Conservation (phyloP, 2,113 vertebrate genomes). For the Petrocephalus zakoni region DNA sequence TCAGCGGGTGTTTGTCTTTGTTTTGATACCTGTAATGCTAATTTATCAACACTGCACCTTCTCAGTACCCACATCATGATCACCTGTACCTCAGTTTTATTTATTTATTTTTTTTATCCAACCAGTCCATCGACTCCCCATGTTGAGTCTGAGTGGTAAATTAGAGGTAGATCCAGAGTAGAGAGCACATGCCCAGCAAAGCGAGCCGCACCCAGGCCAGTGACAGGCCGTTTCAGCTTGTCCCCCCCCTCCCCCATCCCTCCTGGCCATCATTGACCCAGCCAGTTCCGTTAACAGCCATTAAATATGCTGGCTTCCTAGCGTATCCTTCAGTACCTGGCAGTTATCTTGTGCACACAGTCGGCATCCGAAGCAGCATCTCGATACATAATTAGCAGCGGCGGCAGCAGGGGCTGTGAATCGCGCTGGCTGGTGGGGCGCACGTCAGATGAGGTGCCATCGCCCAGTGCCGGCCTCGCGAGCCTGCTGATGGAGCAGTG, state of each 20-base stretch:
- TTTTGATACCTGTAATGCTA: background rate
- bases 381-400: conserved; percentile 16
- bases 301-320: background rate
- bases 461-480: background rate
- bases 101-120: background rate
- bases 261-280: background rate
- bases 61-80: background rate
- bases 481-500: background rate
- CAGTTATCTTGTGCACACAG: background rate
- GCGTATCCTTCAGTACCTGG: background rate
- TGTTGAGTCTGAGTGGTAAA: background rate
- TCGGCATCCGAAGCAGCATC: background rate
- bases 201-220: no score
- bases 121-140: background rate
- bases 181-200: background rate
- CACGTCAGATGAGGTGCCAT: background rate
- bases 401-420: background rate
- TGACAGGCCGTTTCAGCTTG: background rate
- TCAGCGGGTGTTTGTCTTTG: background rate
- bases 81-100: background rate
- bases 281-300: background rate
- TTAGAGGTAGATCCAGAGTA: background rate
- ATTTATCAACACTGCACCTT: background rate
- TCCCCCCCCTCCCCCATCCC: background rate
- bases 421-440: background rate